phyloP scores from a whole-genome alignment of 2,888 invertebrate species.

The Terebella lapidaria region DNA sequence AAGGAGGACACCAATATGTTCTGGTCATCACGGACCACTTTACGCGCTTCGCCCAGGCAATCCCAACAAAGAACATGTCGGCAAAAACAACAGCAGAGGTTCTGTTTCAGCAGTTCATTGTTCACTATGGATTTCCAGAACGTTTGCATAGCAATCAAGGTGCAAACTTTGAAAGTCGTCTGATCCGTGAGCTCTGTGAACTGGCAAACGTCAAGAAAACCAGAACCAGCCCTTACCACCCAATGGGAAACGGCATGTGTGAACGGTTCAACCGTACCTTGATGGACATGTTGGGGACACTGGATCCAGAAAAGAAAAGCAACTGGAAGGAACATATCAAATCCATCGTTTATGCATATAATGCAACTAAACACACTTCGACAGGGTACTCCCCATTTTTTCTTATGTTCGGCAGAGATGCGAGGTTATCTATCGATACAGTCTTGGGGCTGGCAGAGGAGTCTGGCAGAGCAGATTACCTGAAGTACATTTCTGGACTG shows the following conservation, averaged over 20 bases:
- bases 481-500: no score
- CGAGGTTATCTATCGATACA: no score
- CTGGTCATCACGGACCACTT: constrained; percentile 1
- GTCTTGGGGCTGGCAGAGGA: no score
- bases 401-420: no score
- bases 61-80: background rate
- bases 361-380: background rate
- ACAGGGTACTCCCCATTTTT: background rate
- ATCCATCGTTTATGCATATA: background rate
- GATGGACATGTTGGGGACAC: background rate
- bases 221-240: constrained; percentile 5
- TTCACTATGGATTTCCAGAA: no score
- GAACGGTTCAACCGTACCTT: background rate
- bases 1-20: background rate
- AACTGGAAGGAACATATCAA: constrained; percentile 1
- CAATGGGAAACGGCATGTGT: background rate
- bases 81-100: background rate
- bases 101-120: background rate
- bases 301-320: background rate
- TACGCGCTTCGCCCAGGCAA: background rate
- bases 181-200: background rate
- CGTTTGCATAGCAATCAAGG: no score
- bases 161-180: background rate
- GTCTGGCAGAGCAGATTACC: no score
- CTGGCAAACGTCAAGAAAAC: no score